Conservation (phyloP, 2,888 invertebrate species). For the Pegoplata infirma region DNA sequence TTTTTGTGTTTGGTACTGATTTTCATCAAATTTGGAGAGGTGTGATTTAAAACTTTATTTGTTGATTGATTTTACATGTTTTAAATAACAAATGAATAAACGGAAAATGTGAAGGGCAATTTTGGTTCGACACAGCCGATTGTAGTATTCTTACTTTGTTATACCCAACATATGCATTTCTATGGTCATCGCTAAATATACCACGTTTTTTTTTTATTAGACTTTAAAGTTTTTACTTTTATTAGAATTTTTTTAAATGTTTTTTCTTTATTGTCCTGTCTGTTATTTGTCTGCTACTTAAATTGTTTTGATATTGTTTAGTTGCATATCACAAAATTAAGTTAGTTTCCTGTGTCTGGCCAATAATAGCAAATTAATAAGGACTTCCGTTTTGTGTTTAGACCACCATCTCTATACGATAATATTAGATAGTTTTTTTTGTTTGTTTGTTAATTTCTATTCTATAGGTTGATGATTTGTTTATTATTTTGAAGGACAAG, state of each 20-base stretch:
- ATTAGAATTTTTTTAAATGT: constrained; percentile 7
- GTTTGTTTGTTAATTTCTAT: constrained; percentile 39
- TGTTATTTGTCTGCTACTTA: constrained; percentile 36
- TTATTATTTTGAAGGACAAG: constrained; percentile 50
- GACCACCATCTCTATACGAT: constrained; percentile 6
- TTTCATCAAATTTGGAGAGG: no score
- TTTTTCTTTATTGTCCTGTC: constrained; percentile 41
- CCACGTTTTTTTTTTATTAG: constrained; percentile 30
- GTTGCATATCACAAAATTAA: constrained; percentile 68
- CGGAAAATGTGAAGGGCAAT: no score
- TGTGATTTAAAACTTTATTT: no score
- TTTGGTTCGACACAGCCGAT: no score
- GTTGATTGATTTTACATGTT: no score
- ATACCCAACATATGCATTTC: no score
- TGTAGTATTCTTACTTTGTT: no score
- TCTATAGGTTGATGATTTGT: constrained; percentile 44
- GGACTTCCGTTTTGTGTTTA: constrained; percentile 70
- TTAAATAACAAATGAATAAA: no score
- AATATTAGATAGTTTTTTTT: constrained; percentile 31
- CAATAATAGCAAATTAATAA: constrained; percentile 77
- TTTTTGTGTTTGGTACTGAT: no score
- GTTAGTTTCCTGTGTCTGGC: constrained; percentile 76
- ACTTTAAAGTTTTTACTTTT: constrained; percentile 1
- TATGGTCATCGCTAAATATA: no score
- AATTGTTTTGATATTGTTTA: constrained; percentile 36